Evolutionary conservation across 2,888 invertebrate genomes (phyloP), one percentile per base, ranked within the genome.

Genomic region (Oscheius sp.): DNA sequence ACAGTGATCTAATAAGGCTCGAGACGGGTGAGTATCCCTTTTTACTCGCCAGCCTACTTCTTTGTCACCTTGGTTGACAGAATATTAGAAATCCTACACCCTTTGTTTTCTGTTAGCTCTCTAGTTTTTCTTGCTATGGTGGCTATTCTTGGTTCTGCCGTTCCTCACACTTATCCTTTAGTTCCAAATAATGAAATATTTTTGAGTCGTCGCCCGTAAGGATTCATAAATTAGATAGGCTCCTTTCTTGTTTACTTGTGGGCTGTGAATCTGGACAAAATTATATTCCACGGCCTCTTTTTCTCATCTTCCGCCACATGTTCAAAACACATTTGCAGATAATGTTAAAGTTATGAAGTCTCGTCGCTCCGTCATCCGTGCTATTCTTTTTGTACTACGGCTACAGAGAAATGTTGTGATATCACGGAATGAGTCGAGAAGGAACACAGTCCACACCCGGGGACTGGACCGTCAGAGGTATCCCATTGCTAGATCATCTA

Each of bases 331-430:
- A 23, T 43, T 61, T 41, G n/a, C 45, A 61, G 61, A 61, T 43
- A 45, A 21, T 61, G 45, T 29, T n/a, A 16, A 70, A 59, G 59
- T 21, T 58, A 84, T 83, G 84, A 83, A 84, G 72, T 83, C 82
- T 2, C 77, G 77, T 52, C 77, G 84, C 18, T 79, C 82, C 1
- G 69, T 84, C 55, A 80, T 84, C 59, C 81, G 85, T 23, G 85
- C 84, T 12, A 85, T 86, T 69, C 81, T 86, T 27, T 86, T 86
- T 69, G 82, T 86, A 43, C 82, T 86, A 18, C 77, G 86, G 12
- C 74, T 86, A 16, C 85, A 85, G 75, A 81, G 79, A 43, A 83
- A 79, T 52, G 81, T 83, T 5, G 76, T 74, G n/a, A 72, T 77
- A 1, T 68, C 76, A 1, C 35, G 80, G n/a, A 76, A 77, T 68